Evolutionary conservation across 2,797 vertebrate genomes (phyloP), one percentile per base, ranked within the genome.

Genomic region (Crocodylus rhombifer): DNA sequence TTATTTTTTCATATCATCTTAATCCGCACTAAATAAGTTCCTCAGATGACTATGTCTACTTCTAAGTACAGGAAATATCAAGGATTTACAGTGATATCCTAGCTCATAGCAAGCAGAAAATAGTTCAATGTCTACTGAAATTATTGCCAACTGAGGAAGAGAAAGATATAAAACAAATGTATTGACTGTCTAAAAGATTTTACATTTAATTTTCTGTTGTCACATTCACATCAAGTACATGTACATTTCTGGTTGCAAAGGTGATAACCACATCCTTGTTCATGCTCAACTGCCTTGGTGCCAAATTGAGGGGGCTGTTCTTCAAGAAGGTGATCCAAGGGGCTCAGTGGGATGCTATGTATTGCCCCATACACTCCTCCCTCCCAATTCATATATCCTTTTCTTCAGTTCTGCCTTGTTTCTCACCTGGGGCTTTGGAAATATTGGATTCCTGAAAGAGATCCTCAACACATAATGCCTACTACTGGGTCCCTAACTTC

Each of bases 111-210:
- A 75, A 88, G 74, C 77, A 84, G 64, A 90, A 91, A 81, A 82
- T 20, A 95, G 88, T 80, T 89, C 88, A 89, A 88, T 87, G 94
- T 85, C 91, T 89, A 91, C 90, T 85, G 75, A 89, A 95, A 83
- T 95, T 96, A 97, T 91, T 92, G 87, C 82, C 75, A 23, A 79
- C 91, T 75, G 89, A 91, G 85, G 91, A 91, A 88, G 78, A 95
- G 87, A 91, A 91, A 92, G 90, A 91, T 89, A 89, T 93, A 95
- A 96, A 96, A 18, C 51, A 95, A 93, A 93, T 95, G 95, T 95
- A 96, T 80, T 81, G 62, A 51, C 87, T 91, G 87, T 81, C 95
- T 89, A 91, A 91, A n/a, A 8, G 91, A 88, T 77, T 95, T 93
- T 87, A 92, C 33, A 71, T 92, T 95, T 90, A 82, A 89, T 96